Base-by-base conservation (phyloP, 2,797 vertebrate genomes). In the Peromyscus eremicus region DNA sequence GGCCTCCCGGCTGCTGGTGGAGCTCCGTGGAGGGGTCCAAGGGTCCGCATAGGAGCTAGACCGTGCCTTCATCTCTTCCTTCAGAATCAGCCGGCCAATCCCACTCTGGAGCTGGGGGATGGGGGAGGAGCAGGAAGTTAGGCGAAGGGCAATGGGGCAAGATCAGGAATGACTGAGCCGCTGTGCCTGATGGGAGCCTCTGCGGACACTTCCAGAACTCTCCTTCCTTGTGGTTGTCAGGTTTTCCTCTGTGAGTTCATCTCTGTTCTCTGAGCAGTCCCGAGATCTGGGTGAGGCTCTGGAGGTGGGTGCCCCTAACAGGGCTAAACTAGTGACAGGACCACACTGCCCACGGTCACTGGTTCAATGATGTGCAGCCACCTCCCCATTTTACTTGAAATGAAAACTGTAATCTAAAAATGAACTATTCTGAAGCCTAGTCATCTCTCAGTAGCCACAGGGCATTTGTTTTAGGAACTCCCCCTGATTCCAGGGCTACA, bases 31-130 rank as follows among this genome's bases (percentile, higher is more conserved):
- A 16, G 99, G 99, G 0, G 99, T 99, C 99, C 99, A 99, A 93
- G 99, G 99, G 96, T 99, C 99, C 5, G 99, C 98, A 2, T 99
- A 99, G 97, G 99, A 99, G 97, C 99, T 99, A 6, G 99, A 99
- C 27, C 99, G 99, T 29, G 99, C 99, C 98, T 99, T 99, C 99
- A 99, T 99, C 98, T 99, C 99, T 98, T 99, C 99, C 98, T 99
- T 99, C 97, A 99, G 98, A 97, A 99, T 99, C 99, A 99, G 98
- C 95, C 99, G 99, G 96, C 99, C 99, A 19, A 99, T 99, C 86
- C 99, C 99, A 10, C 99, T 99, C 99, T 99, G 99, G 98, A 99
- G 99, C 99, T 99, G 97, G 46, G 34, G 34, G 2, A n/a, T 52
- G 2, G 14, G 57, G 40, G n/a, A 92, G 79, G 13, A 46, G 43